phyloP scores from a whole-genome alignment of 2,113 vertebrate species.

The Sus scrofa region DNA sequence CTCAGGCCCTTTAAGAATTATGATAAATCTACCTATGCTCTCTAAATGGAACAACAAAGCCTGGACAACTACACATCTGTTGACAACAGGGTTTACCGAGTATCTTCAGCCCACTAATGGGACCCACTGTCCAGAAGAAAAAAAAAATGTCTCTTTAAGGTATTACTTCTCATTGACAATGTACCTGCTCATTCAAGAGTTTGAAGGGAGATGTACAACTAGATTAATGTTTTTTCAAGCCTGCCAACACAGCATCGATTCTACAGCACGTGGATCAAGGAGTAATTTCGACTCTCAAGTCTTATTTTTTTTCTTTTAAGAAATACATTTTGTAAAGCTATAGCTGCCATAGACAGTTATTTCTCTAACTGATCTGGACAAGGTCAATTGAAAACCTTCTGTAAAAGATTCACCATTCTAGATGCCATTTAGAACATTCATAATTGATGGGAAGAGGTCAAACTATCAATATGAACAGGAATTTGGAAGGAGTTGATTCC shows the following conservation, averaged over 20 bases:
- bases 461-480: neutral
- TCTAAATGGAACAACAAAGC: neutral
- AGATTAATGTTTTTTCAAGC: neutral
- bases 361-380: neutral
- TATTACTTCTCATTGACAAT: neutral
- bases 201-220: neutral
- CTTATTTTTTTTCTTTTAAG: neutral
- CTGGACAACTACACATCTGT: neutral
- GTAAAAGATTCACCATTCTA: neutral
- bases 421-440: neutral
- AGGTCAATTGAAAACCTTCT: neutral
- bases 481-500: neutral
- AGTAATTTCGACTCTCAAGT: neutral
- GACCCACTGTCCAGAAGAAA: neutral
- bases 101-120: neutral
- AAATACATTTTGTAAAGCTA: neutral
- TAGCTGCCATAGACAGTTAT: neutral
- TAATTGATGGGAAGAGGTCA: neutral
- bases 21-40: neutral
- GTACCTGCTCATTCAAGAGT: neutral
- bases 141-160: neutral
- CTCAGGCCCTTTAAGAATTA: neutral
- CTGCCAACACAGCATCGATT: neutral
- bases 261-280: neutral
- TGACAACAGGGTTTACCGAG: neutral